Percentiles rank a stretch among this genome's conserved stretches.
Conservation (phyloP, 2,113 vertebrate genomes). For the Aplodontia rufa region DNA sequence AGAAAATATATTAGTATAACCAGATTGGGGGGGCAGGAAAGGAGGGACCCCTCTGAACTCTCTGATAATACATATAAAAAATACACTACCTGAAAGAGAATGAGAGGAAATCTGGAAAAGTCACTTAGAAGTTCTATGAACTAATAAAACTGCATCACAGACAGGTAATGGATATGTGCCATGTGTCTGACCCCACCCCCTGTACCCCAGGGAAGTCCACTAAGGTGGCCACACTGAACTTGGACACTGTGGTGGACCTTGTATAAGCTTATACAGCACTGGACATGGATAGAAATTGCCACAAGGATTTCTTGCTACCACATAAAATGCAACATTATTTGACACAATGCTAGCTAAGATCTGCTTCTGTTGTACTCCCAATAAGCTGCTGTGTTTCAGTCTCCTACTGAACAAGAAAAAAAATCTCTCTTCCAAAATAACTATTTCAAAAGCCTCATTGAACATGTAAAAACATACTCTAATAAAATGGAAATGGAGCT, state of each 20-base stretch:
- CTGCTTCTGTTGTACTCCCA: not conserved
- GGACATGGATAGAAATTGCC: not conserved
- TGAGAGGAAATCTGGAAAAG: not conserved
- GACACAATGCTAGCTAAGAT: not conserved
- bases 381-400: not conserved
- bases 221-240: not conserved
- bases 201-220: not conserved
- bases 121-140: not conserved
- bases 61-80: not conserved
- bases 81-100: not conserved
- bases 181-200: rapidly evolving
- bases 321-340: not conserved
- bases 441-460: not conserved
- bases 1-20: not conserved
- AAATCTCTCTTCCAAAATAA: not conserved
- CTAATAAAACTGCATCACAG: not conserved
- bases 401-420: not conserved
- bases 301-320: not conserved
- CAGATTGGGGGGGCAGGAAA: not conserved
- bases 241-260: not conserved
- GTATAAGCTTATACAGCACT: not conserved
- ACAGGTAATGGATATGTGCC: not conserved
- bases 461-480: not conserved
- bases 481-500: not conserved
- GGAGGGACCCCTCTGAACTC: not conserved